These are phyloP conservation scores for Mythimna ferrago DNA, from an alignment of 2,888 invertebrate species.

Conservation along the genomic window DNA sequence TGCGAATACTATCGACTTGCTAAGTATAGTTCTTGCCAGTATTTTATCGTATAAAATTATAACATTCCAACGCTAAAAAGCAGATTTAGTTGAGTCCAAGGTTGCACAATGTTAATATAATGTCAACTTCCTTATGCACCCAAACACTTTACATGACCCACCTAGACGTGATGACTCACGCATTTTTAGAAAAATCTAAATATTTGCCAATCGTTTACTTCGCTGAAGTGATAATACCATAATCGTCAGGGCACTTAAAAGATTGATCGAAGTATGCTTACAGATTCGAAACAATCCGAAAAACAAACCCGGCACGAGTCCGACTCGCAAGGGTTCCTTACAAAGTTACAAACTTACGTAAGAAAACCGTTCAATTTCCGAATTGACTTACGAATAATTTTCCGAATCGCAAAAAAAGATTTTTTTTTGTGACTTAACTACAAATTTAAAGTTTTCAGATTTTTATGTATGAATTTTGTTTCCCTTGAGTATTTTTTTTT, in stretches of 20 bases:
- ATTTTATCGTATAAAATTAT: slow-evolving; percentile 35
- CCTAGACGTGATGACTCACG: slow-evolving; percentile 49
- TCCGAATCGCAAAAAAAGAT: no score
- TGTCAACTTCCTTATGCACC: slow-evolving; percentile 63
- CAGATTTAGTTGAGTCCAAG: slow-evolving; percentile 43
- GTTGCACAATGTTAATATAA: slow-evolving; percentile 45
- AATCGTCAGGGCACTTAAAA: neutral
- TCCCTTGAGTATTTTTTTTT: no score
- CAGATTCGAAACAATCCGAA: no score
- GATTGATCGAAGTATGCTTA: neutral
- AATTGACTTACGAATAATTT: no score
- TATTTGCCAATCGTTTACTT: slow-evolving; percentile 15
- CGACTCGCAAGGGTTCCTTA: no score
- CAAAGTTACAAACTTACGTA: no score
- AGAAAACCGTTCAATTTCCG: no score
- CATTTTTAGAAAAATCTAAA: slow-evolving; percentile 20
- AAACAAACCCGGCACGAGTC: neutral
- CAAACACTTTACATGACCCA: slow-evolving; percentile 44
- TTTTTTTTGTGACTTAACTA: no score
- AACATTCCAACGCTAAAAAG: slow-evolving; percentile 31
- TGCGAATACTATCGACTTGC: slow-evolving; percentile 19
- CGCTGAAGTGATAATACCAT: neutral
- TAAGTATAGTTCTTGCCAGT: slow-evolving; percentile 17
- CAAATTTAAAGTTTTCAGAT: no score
- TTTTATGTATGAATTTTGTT: no score